Evolutionary conservation across 1,140 invertebrate species (phyloP).

Genomic region (Copidosoma floridanum): DNA sequence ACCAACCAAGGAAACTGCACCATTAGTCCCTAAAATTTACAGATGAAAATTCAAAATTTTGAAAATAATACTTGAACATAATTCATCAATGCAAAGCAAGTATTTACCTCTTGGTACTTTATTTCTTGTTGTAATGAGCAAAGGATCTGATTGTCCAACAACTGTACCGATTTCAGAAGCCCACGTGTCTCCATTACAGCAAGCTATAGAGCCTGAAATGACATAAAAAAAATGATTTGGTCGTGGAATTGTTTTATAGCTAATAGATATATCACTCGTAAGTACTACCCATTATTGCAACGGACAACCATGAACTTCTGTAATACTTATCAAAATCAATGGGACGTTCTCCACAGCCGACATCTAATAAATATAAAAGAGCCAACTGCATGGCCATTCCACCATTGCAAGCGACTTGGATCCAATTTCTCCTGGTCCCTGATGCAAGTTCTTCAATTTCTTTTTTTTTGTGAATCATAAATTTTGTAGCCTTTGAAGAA

Average conservation of each 20-base stretch:
- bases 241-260: no score
- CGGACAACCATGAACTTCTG: slow-evolving; percentile 75
- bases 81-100: no score
- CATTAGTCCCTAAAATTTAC: slow-evolving; percentile 76
- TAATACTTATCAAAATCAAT: slow-evolving; percentile 79
- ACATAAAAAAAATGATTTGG: not conserved
- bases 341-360: slow-evolving; percentile 73
- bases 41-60: slow-evolving; percentile 22
- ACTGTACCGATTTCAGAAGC: slow-evolving; percentile 86
- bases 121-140: slow-evolving; percentile 73
- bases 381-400: slow-evolving; percentile 80
- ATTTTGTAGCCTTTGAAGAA: slow-evolving; percentile 82
- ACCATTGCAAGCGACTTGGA: slow-evolving; percentile 88
- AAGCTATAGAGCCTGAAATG: slow-evolving; percentile 69
- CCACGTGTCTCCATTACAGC: slow-evolving; percentile 89
- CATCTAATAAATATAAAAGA: slow-evolving; percentile 78
- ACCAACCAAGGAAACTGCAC: slow-evolving; percentile 73
- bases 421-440: slow-evolving; percentile 86
- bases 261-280: no score
- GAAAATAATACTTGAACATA: slow-evolving; percentile 23
- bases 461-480: slow-evolving; percentile 66
- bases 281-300: slow-evolving; percentile 70
- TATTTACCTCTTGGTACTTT: slow-evolving; percentile 71
- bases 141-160: slow-evolving; percentile 65
- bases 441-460: slow-evolving; percentile 83